phyloP scores from a whole-genome alignment of 2,113 vertebrate species.

The Centropristis striata region DNA sequence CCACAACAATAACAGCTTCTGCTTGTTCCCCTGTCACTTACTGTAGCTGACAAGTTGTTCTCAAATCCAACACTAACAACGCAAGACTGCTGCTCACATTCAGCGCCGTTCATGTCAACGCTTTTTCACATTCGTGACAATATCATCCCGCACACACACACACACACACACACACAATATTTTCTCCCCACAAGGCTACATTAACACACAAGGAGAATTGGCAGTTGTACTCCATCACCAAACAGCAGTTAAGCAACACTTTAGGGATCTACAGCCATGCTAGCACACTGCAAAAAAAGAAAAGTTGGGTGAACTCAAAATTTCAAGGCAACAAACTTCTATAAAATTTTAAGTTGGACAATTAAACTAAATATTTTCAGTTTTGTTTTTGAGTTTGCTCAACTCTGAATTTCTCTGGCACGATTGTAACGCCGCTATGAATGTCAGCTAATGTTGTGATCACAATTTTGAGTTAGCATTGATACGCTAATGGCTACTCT shows the following conservation, averaged over 20 bases:
- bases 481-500: too few relatives aligned
- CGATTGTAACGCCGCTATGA: too few relatives aligned
- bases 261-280: neutral
- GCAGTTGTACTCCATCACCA: neutral
- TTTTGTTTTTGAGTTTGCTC: too few relatives aligned
- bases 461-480: too few relatives aligned
- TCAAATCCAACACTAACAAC: slow-evolving; percentile 57
- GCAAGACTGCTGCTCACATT: slow-evolving; percentile 44
- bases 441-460: too few relatives aligned
- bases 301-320: too few relatives aligned
- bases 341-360: too few relatives aligned
- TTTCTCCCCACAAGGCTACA: slow-evolving; percentile 20
- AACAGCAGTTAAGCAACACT: neutral
- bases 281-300: too few relatives aligned
- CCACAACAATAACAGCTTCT: slow-evolving; percentile 67
- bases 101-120: slow-evolving; percentile 42
- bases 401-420: too few relatives aligned
- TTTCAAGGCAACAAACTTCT: too few relatives aligned
- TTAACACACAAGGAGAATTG: too few relatives aligned
- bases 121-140: slow-evolving; percentile 26
- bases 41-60: slow-evolving; percentile 64
- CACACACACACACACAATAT: slow-evolving; percentile 11
- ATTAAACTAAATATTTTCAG: too few relatives aligned
- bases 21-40: slow-evolving; percentile 73
- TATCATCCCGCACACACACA: slow-evolving; percentile 19